These are phyloP conservation scores for Stenchaetothrips biformis DNA, from an alignment of 2,888 invertebrate species.

Conservation along the genomic window DNA sequence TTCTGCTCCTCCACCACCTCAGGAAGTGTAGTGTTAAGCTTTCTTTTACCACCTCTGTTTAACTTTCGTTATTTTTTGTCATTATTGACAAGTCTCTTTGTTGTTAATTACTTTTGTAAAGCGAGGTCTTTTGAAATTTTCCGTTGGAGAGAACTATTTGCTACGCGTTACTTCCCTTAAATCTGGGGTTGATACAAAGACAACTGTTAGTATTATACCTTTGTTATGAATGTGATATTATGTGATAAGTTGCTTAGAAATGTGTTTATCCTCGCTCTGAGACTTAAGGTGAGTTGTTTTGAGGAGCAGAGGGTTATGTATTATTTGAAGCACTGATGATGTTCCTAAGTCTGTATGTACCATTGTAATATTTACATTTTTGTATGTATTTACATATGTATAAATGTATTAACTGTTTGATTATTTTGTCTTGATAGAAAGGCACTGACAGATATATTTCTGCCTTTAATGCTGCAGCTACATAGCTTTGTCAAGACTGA, in stretches of 20 bases:
- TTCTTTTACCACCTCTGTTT: too few relatives aligned
- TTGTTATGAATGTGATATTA: constrained; percentile 14
- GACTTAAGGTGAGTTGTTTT: neutral
- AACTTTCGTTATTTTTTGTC: too few relatives aligned
- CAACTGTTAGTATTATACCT: neutral
- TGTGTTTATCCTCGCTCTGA: neutral
- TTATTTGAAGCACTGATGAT: neutral
- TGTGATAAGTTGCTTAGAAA: neutral
- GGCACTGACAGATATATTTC: neutral
- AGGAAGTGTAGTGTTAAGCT: neutral
- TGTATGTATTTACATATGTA: neutral
- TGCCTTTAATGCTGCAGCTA: too few relatives aligned
- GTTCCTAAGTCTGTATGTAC: constrained; percentile 14
- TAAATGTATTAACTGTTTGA: neutral
- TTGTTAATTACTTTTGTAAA: too few relatives aligned
- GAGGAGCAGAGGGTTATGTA: neutral
- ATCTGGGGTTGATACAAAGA: neutral
- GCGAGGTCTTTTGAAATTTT: too few relatives aligned
- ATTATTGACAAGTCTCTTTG: too few relatives aligned
- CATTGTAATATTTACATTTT: constrained; percentile 12
- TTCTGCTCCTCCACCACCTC: neutral
- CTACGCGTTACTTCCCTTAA: neutral
- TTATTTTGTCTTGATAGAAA: neutral
- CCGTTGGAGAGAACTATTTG: too few relatives aligned
- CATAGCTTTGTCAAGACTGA: neutral